Evolutionary conservation across 2,797 vertebrate genomes (phyloP).

Genomic region (Iguana delicatissima): DNA sequence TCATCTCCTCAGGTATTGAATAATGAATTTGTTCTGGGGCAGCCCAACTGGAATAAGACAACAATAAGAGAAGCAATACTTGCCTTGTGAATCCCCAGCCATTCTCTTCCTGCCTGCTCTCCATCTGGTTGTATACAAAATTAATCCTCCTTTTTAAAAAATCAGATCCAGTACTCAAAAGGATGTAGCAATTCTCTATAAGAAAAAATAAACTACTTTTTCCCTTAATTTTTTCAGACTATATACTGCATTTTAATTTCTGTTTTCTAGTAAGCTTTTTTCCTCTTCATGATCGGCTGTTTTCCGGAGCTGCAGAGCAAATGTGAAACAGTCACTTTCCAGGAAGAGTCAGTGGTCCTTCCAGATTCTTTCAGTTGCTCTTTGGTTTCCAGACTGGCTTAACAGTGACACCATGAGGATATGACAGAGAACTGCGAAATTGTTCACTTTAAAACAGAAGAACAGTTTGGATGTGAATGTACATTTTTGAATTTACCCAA

Average conservation of each 20-base stretch:
- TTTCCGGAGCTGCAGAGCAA: neutral
- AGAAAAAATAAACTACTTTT: neutral
- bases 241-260: neutral
- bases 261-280: neutral
- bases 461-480: neutral
- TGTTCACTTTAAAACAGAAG: neutral
- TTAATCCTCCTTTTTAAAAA: neutral
- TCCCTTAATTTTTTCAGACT: neutral
- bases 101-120: neutral
- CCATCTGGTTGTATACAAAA: neutral
- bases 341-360: neutral
- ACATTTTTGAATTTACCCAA: neutral
- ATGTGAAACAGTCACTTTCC: neutral
- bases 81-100: constrained; percentile 40
- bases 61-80: constrained; percentile 74
- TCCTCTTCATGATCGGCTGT: neutral
- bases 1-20: constrained; percentile 55
- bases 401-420: constrained; percentile 5
- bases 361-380: neutral
- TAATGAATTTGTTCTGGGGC: constrained; percentile 56
- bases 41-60: constrained; percentile 76
- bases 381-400: neutral
- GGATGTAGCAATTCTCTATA: neutral
- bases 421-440: neutral
- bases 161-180: neutral